phyloP scores from a whole-genome alignment of 1,140 invertebrate genomes.

The Philotrypesis tridentata region DNA sequence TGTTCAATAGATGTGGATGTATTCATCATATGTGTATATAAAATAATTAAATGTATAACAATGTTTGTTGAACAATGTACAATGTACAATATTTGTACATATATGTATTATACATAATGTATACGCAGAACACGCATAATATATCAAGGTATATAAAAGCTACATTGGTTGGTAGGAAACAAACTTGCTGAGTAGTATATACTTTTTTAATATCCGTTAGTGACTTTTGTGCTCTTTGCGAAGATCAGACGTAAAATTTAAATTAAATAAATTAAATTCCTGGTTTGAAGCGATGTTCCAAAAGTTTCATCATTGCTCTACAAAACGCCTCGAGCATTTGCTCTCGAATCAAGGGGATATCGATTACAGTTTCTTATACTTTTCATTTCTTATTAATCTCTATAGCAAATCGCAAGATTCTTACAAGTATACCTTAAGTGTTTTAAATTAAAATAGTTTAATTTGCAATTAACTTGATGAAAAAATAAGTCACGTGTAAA shows the following conservation, averaged over 20 bases:
- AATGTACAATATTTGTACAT: too few relatives aligned
- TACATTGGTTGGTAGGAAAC: neutral
- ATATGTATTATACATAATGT: too few relatives aligned
- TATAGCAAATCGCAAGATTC: slow-evolving; percentile 9
- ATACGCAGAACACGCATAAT: too few relatives aligned
- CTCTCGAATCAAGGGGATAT: slow-evolving; percentile 23
- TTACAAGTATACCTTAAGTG: neutral
- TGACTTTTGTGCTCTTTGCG: slow-evolving; percentile 31
- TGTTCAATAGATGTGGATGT: too few relatives aligned
- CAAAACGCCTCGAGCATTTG: slow-evolving; percentile 35
- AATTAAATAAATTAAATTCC: slow-evolving; percentile 50
- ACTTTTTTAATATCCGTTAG: slow-evolving; percentile 44
- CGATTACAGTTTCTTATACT: slow-evolving; percentile 40
- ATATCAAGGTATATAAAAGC: too few relatives aligned
- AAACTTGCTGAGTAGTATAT: slow-evolving; percentile 36
- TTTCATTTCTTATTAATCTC: slow-evolving; percentile 17
- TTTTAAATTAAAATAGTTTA: neutral
- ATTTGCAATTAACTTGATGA: neutral
- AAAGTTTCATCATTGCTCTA: slow-evolving; percentile 47
- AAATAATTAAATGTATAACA: neutral
- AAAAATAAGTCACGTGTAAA: too few relatives aligned
- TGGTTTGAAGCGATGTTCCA: slow-evolving; percentile 32
- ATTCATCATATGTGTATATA: neutral
- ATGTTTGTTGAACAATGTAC: too few relatives aligned
- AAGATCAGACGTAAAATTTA: slow-evolving; percentile 41